Evolutionary conservation across 1,140 invertebrate genomes (phyloP).

Genomic region (Copidosoma floridanum): DNA sequence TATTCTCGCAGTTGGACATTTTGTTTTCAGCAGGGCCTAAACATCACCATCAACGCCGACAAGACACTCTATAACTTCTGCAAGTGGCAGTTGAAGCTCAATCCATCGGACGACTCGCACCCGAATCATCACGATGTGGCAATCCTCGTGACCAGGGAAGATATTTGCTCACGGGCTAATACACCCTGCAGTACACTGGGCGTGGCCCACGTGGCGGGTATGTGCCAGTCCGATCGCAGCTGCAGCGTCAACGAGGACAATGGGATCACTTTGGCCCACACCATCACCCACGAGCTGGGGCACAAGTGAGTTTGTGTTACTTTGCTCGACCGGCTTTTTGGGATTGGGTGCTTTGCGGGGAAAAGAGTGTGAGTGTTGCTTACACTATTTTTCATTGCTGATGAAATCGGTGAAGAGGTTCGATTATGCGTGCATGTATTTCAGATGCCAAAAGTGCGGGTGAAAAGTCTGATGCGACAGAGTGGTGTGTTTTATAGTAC

Average conservation of each 20-base stretch:
- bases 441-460: no score
- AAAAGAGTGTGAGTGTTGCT: no score
- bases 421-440: no score
- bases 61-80: slow-evolving; percentile 82
- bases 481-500: no score
- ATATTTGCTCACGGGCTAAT: slow-evolving; percentile 80
- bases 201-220: slow-evolving; percentile 84
- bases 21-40: slow-evolving; percentile 63
- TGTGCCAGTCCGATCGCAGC: slow-evolving; percentile 84
- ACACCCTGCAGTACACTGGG: slow-evolving; percentile 80
- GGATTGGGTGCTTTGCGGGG: no score
- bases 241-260: slow-evolving; percentile 93
- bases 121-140: slow-evolving; percentile 92
- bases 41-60: slow-evolving; percentile 79
- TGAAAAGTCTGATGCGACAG: no score
- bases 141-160: slow-evolving; percentile 83
- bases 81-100: slow-evolving; percentile 79
- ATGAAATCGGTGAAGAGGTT: no score
- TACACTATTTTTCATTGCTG: no score
- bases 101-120: slow-evolving; percentile 74
- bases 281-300: slow-evolving; percentile 89
- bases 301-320: slow-evolving; percentile 94
- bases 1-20: neutral
- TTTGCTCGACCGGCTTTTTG: no score
- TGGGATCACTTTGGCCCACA: slow-evolving; percentile 85